Conservation (phyloP, 2,797 vertebrate genomes). For the Lepilemur ruficaudatus region DNA sequence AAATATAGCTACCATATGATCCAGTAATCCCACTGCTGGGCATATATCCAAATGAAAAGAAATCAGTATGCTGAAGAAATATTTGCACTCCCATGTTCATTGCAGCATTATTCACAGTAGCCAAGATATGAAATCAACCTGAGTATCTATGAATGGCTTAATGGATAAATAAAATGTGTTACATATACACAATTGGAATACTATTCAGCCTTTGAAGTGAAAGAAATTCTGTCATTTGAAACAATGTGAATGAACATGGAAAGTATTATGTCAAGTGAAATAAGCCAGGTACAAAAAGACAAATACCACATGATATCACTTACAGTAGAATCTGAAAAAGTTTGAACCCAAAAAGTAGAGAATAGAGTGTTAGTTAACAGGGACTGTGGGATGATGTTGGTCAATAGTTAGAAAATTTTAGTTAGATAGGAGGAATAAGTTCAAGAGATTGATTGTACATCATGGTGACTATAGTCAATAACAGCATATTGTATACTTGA, state of each 20-base stretch:
- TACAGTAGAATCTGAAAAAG: neutral
- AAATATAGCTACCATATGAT: neutral
- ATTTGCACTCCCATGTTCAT: neutral
- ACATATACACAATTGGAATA: neutral
- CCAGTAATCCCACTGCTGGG: neutral
- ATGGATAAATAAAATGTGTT: neutral
- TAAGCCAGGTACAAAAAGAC: neutral
- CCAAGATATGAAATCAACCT: neutral
- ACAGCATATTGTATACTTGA: neutral
- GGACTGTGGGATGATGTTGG: neutral
- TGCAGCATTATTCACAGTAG: neutral
- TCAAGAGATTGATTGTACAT: neutral
- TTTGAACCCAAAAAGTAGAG: neutral
- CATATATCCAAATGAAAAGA: neutral
- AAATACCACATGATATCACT: neutral
- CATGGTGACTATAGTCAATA: neutral
- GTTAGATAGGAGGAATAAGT: neutral
- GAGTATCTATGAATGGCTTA: neutral
- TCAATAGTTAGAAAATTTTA: neutral
- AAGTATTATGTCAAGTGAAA: neutral
- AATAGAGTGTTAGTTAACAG: neutral
- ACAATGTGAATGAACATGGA: neutral
- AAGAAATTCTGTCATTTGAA: neutral
- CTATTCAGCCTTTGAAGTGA: neutral
- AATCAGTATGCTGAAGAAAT: neutral